Evolutionary conservation across 2,888 invertebrate genomes (phyloP).

Genomic region (Callinectes sapidus): DNA sequence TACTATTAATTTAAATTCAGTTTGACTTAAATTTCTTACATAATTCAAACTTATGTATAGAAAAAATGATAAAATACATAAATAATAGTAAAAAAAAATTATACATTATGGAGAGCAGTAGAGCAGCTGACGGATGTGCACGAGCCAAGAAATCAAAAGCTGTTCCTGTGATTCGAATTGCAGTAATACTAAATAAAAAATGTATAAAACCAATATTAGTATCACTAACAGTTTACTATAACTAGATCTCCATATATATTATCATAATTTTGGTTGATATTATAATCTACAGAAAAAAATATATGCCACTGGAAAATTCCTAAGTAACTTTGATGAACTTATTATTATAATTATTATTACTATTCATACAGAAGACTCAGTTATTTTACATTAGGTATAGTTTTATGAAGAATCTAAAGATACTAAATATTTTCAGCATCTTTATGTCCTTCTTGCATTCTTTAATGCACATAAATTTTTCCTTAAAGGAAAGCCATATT

Average conservation of each 20-base stretch:
- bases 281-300: neutral
- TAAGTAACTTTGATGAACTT: neutral
- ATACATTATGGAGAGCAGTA: neutral
- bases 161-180: neutral
- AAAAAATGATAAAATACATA: neutral
- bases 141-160: neutral
- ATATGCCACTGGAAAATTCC: neutral
- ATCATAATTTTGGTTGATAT: neutral
- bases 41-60: neutral
- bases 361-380: slow-evolving; percentile 36
- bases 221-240: neutral
- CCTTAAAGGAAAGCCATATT: slow-evolving; percentile 17
- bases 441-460: neutral
- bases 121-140: slow-evolving; percentile 26
- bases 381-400: neutral
- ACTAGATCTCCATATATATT: no score
- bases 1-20: neutral
- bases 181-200: neutral
- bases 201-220: neutral
- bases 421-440: neutral
- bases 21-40: neutral
- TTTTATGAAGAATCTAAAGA: neutral
- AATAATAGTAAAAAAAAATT: no score
- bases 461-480: slow-evolving; percentile 30
- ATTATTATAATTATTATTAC: neutral